phyloP scores from a whole-genome alignment of 2,797 vertebrate genomes.

The Vireo griseus region DNA sequence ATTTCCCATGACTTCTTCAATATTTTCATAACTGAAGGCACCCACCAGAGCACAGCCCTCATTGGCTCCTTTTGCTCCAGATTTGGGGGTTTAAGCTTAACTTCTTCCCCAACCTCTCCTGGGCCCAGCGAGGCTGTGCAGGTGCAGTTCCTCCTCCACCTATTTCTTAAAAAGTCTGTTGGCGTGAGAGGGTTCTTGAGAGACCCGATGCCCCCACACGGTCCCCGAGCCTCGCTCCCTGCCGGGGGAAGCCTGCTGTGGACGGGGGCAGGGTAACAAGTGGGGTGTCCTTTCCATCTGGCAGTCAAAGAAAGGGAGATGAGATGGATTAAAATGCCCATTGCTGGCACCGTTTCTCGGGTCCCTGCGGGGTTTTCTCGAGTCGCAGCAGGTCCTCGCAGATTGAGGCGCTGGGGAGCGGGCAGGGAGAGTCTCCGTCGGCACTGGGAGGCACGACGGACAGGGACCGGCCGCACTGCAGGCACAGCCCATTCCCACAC shows the following conservation, averaged over 20 bases:
- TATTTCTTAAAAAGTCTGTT: background rate
- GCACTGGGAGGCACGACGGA: background rate
- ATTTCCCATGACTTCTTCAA: background rate
- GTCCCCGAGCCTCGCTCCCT: background rate
- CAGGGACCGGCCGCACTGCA: accelerated
- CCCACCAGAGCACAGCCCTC: background rate
- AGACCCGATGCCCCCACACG: background rate
- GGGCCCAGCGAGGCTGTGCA: accelerated
- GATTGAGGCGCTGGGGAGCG: accelerated
- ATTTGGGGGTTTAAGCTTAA: background rate
- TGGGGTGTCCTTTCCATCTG: background rate
- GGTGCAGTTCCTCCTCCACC: background rate
- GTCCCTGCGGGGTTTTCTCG: background rate
- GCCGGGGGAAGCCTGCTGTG: accelerated
- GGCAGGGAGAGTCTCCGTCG: background rate
- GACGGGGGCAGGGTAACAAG: accelerated
- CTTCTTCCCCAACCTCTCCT: background rate
- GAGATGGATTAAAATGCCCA: background rate
- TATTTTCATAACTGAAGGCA: background rate
- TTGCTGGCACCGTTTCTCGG: background rate
- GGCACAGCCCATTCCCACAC: background rate
- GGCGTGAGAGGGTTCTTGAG: background rate
- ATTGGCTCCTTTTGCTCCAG: background rate
- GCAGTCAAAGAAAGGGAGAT: background rate
- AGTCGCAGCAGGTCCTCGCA: background rate